Evolutionary conservation across 2,113 vertebrate species (phyloP), one percentile per base, ranked within the genome.

Genomic region (Phodopus roborovskii): DNA sequence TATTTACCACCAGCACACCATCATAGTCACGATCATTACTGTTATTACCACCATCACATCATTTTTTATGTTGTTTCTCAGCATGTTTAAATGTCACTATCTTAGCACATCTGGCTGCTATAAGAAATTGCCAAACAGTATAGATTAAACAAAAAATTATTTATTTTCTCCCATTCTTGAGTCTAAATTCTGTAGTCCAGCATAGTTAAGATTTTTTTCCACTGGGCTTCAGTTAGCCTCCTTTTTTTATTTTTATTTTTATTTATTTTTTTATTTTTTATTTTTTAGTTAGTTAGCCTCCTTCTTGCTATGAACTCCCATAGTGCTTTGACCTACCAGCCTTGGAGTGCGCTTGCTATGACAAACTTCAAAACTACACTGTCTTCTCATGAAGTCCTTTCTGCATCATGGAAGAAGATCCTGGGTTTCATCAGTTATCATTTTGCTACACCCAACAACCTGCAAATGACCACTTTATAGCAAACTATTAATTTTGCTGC

Each of bases 51-150:
- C 24, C 74, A 77, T 7, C 75, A 36, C 26, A 64, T 45, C 28
- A 68, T 39, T 66, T 48, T 28, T 48, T 83, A 10, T 10, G 9
- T 1, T 56, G 1, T 30, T 79, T 70, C 20, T 85, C 36, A 39
- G 22, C 4, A n/a, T 42, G 50, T 88, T 62, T 60, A 48, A 50
- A 24, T 13, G 19, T 30, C 58, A 53, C n/a, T 56, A 5, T 50
- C 19, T 0, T 13, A 56, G 60, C 17, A 68, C 20, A 33, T 53
- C 12, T 3, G 39, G 77, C 26, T 68, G 11, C 75, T 22, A 50
- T 7, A 15, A 3, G 22, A 36, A 33, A 48, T 13, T 8, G 28
- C 39, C 22, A 16, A 7, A 50, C 36, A 12, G 0, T 0, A 3
- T 17, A 22, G 53, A 24, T 11, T 28, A 68, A 56, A 78, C 12